Base-by-base conservation (phyloP, 2,113 vertebrate genomes). In the Sinocyclocheilus maitianheensis region DNA sequence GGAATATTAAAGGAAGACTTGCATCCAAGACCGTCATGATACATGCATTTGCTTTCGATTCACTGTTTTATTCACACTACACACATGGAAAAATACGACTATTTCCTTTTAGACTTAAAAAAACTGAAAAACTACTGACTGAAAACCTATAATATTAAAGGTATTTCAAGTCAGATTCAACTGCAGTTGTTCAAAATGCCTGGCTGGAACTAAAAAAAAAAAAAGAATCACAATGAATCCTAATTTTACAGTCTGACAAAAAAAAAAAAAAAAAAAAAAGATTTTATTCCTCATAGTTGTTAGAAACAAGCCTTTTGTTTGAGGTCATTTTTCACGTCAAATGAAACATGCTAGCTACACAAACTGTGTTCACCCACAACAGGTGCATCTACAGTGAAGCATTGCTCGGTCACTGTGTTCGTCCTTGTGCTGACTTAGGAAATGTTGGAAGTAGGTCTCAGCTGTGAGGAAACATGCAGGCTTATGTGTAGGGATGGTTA, bases 361-460 rank as follows among this genome's bases (percentile, higher is more conserved):
- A 65, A 63, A 46, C 34, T 43, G 40, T 10, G 40, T 4, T 51
- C 40, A 30, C 37, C 60, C 62, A 24, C n/a, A 46, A 81, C 78
- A 65, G 60, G 60, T 65, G 40, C 8, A 3, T 81, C 60, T 81
- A 65, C 60, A 67, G 40, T 81, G 37, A 26, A 81, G 40, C 79
- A 81, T 26, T 75, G 14, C 53, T 63, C 40, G n/a, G 55, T 48
- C 37, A 51, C 10, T 1, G 2, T 34, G 37, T 63, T 84, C 3
- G n/a, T 30, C 53, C 58, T 76, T 62, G n/a, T 34, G 83, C 83
- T 84, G 55, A 76, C 55, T 84, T 13, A 18, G 34, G 30, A 20
- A 63, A 63, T 30, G 40, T 46, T 76, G 10, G 24, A 76, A 84
- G 72, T 76, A 63, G 72, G 71, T 84, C 55, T 84, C 71, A 76